Base-by-base conservation (phyloP, 1,140 invertebrate genomes). In the Lepidurus packardi region DNA sequence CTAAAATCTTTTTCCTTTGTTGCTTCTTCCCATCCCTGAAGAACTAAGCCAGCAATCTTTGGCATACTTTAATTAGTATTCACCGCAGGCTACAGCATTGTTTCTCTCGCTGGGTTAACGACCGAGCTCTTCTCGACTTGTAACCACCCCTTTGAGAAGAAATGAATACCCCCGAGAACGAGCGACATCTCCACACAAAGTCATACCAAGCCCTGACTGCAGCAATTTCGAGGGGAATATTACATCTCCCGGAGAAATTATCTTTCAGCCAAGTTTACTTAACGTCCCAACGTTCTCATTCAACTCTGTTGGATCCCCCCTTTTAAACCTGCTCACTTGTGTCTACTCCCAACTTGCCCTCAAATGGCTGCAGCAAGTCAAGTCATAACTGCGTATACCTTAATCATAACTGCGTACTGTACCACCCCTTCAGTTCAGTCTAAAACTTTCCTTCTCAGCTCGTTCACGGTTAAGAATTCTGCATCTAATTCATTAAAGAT, bases 281-380 rank as follows among this genome's bases (percentile, higher is more conserved):
- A 47, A 47, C 45, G 34, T 34, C 34, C 34, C 34, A 34, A 34
- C 34, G 34, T 34, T 34, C 34, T 73, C n/a, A 73, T 73, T n/a
- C 24, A 73, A 73, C 65, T 73, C 65, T 73, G 65, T n/a, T n/a
- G 65, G n/a, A 73, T 73, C 65, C 65, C 65, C 65, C 65, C n/a
- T 34, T 34, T 34, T 34, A 34, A 34, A 34, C 34, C 34, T 34
- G 34, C 3, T 34, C 34, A 34, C 34, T 34, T 34, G 34, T 34
- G 34, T 34, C 34, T 34, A 34, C 1, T 4, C 34, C 34, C 34
- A 34, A 34, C 34, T 34, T 34, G 34, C 34, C 1, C 2, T 34
- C 34, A 34, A 34, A 34, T 4, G 34, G 34, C 34, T 34, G 34
- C 34, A 4, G 34, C 34, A 34, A 34, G 34, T 34, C 34, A 34